Base-by-base conservation (phyloP, 2,113 vertebrate species). In the Lamprotornis superbus region DNA sequence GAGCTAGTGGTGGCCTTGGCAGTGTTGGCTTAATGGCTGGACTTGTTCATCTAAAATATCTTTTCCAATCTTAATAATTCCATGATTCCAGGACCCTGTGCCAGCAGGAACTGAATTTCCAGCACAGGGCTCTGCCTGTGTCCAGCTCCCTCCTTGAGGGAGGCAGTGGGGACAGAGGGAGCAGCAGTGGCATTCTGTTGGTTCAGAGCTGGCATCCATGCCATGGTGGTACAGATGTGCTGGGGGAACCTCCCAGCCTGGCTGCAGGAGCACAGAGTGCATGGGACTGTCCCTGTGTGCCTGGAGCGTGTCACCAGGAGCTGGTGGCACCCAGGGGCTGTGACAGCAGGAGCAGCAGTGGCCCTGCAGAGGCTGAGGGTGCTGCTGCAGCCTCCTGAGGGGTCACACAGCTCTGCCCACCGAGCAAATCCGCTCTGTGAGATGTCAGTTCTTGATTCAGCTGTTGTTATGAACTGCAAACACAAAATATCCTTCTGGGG, bases 141-240 rank as follows among this genome's bases (percentile, higher is more conserved):
- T 10, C 28, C 7, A 57, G 39, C 44, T 84, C n/a, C 12, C 49
- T 42, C 42, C 28, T 22, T 10, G 44, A 68, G 35, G 61, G 23
- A 12, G 5, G 4, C 18, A 10, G 57, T 4, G 31, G n/a, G 9
- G 44, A 27, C 23, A 35, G 23, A 59, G 37, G 55, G 39, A 77
- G n/a, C 3, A 0, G 4, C 1, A 1, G 24, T 8, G 37, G 12
- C 4, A 3, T 49, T 86, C 19, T 27, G 15, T 11, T 71, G 39
- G 31, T n/a, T n/a, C 24, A 46, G 55, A 81, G 30, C 40, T 64
- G 44, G 3, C 27, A 5, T 6, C 0, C 1, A 0, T 40, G 63
- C 52, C 1, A 0, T 8, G 25, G 25, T 42, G 50, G 30, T 11
- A 20, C 44, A 31, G 77, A 22, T 0, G 9, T 30, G 68, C 3